Evolutionary conservation across 2,113 vertebrate species (phyloP).

Genomic region (Dinomys branickii): DNA sequence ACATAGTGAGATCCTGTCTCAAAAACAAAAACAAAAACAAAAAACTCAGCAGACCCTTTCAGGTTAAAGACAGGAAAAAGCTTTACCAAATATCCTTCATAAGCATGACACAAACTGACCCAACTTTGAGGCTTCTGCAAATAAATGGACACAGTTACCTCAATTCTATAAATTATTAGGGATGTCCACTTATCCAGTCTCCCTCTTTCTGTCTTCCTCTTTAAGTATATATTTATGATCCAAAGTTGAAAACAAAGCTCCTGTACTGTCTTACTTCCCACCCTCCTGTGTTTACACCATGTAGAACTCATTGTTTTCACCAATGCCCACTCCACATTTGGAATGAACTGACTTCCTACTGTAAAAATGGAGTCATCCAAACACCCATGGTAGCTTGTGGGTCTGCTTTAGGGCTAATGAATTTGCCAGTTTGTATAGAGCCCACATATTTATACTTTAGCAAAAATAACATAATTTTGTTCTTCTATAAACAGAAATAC

Average conservation of each 20-base stretch:
- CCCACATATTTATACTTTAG: background rate
- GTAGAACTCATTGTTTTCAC: background rate
- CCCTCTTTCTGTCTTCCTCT: background rate
- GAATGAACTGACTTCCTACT: background rate
- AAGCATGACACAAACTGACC: background rate
- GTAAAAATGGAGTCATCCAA: background rate
- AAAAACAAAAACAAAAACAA: background rate
- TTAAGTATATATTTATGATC: background rate
- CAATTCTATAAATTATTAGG: slow-evolving; percentile 22
- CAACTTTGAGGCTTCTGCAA: slow-evolving; percentile 12
- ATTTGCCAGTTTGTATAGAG: background rate
- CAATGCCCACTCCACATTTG: background rate
- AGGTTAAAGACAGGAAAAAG: slow-evolving; percentile 1
- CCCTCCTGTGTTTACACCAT: background rate
- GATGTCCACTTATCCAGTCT: background rate
- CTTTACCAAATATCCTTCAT: slow-evolving; percentile 2
- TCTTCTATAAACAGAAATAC: slow-evolving; percentile 40
- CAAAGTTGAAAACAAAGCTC: slow-evolving; percentile 18
- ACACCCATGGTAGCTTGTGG: background rate
- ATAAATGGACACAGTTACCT: slow-evolving; percentile 2
- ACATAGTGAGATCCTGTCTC: background rate
- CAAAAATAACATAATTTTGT: background rate
- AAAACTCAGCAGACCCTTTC: background rate
- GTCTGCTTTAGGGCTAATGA: slow-evolving; percentile 24
- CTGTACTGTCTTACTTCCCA: background rate